These are phyloP conservation scores for Eriosoma lanigerum DNA, from an alignment of 1,140 invertebrate species.

Conservation along the genomic window DNA sequence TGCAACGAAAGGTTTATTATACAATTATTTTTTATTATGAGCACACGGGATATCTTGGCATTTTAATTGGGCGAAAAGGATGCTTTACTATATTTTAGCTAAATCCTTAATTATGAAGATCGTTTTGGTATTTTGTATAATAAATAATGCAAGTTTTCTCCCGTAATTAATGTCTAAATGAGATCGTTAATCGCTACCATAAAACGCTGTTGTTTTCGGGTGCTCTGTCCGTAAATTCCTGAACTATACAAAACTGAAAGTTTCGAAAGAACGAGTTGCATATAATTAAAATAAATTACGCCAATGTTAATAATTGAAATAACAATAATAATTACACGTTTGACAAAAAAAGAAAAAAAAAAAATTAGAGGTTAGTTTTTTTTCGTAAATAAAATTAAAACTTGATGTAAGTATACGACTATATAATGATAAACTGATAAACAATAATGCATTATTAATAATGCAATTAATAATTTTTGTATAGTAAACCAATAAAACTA, in stretches of 20 bases:
- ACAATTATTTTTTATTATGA: constrained; percentile 42
- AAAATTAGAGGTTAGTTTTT: too few relatives aligned
- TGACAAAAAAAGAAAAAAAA: neutral
- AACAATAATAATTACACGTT: constrained; percentile 14
- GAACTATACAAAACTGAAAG: neutral
- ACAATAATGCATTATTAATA: too few relatives aligned
- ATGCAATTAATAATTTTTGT: too few relatives aligned
- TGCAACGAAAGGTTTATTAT: constrained; percentile 29
- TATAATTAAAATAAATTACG: constrained; percentile 24
- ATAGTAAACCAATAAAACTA: too few relatives aligned
- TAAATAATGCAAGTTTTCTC: constrained; percentile 42
- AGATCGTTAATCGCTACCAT: constrained; percentile 45
- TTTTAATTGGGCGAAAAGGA: constrained; percentile 49
- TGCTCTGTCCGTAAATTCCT: constrained; percentile 15
- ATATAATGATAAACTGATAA: too few relatives aligned
- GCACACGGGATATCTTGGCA: neutral
- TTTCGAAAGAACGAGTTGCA: constrained; percentile 5
- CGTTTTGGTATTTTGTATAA: constrained; percentile 33
- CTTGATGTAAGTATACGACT: too few relatives aligned
- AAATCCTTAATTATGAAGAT: constrained; percentile 50
- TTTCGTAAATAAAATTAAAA: too few relatives aligned
- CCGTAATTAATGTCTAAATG: constrained; percentile 44
- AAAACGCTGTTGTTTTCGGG: constrained; percentile 1
- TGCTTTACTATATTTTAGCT: constrained; percentile 21
- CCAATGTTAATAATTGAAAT: neutral